Evolutionary conservation across 1,140 invertebrate species (phyloP), one percentile per base, ranked within the genome.

Genomic region (Caenorhabditis inopinata): DNA sequence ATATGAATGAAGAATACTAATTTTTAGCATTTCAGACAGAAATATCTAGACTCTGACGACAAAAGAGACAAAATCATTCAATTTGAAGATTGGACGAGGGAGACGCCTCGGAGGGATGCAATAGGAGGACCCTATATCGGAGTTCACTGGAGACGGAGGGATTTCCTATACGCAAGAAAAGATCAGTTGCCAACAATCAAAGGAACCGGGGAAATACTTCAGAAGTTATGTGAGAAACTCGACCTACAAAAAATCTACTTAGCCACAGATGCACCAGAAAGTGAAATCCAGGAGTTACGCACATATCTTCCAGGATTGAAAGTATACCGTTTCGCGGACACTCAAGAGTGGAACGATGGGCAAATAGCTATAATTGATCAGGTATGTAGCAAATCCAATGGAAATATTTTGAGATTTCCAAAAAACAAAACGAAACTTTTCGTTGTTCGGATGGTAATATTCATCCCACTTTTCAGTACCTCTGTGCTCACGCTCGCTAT

Each of bases 321-420:
- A 27, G 27, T 83, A 23, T 78, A 51, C 14, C 47, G 58, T 9
- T 84, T 84, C 73, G 16, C 21, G 1, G 53, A 78, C 42, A 47
- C 21, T 3, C 47, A 42, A 12, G 35, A 84, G 7, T 83, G 68
- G 3, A 77, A 83, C 18, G 94, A 96, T 89, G 96, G 96, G 21
- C 94, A 93, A 16, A 89, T 95, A 46, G 95, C 96, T 1, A 96
- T 98, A 81, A 93, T 98, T 77, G 96, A 98, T 89, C 96, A 98
- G 80, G 85, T 86, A 45, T 16, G 32, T 29, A n/a, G n/a, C n/a
- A n/a, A n/a, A n/a, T n/a, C n/a, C n/a, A n/a, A n/a, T n/a, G n/a
- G n/a, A n/a, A n/a, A n/a, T n/a, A n/a, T n/a, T n/a, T n/a, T n/a
- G n/a, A n/a, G n/a, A n/a, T n/a, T n/a, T n/a, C n/a, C n/a, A n/a